Evolutionary conservation across 1,140 invertebrate genomes (phyloP), one percentile per base, ranked within the genome.

Genomic region (Choristoneura fumiferana): DNA sequence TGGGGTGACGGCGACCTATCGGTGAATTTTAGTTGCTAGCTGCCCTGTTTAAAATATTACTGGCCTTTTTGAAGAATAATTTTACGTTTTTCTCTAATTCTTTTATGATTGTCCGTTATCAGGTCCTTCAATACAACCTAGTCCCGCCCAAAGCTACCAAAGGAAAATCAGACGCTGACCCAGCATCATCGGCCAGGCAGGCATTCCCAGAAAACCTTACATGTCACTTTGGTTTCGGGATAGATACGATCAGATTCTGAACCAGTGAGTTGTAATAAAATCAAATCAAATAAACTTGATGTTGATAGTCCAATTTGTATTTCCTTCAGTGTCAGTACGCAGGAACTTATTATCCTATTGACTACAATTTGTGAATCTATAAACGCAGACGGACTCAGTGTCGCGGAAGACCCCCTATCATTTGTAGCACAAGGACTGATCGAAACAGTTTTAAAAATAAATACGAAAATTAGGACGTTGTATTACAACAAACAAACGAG

Each of bases 201-300:
- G 6, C 54, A 8, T 63, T 70, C 39, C 83, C 83, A 0, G 85
- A 88, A n/a, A 79, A 84, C 39, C 53, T 88, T 10, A 87, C 84
- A 0, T 87, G 84, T 39, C 84, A 87, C 58, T 83, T 88, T 63
- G 75, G 76, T 39, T 87, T 88, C 58, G 81, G 82, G 15, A 84
- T 88, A 33, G 84, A 85, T 15, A 79, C 79, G 10, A 49, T 84
- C 38, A 68, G 68, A 13, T 52, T 54, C 17, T 76, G 43, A 29
- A 29, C 18, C 9, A 9, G n/a, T 9, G 22, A 29, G 22, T 6
- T 29, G 6, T 3, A 49, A 4, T 22, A 49, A 49, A 49, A 49
- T 49, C 22, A 49, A 49, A 3, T 4, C 4, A n/a, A n/a, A n/a
- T n/a, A n/a, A n/a, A n/a, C n/a, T n/a, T n/a, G n/a, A n/a, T n/a